Evolutionary conservation across 2,888 invertebrate species (phyloP).

Genomic region (Endotricha flammealis): DNA sequence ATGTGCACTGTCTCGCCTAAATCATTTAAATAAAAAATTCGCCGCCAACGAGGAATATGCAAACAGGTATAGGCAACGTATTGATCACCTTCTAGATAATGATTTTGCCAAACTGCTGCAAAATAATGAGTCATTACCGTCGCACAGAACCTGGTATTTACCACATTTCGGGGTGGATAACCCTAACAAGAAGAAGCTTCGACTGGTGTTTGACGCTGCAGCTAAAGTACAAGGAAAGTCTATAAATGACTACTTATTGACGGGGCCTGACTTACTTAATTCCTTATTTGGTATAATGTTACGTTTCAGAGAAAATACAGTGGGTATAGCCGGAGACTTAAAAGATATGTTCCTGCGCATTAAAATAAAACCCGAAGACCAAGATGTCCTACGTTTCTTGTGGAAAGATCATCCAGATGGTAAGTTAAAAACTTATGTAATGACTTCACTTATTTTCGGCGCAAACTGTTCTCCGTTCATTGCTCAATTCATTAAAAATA

Average conservation of each 20-base stretch:
- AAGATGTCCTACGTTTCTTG: slow-evolving; percentile 31
- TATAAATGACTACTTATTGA: slow-evolving; percentile 26
- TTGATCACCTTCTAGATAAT: slow-evolving; percentile 21
- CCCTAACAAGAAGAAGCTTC: slow-evolving; percentile 23
- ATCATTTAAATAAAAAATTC: slow-evolving; percentile 15
- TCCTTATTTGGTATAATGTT: slow-evolving; percentile 25
- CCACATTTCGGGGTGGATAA: slow-evolving; percentile 21
- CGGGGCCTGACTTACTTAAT: slow-evolving; percentile 28
- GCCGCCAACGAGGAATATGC: slow-evolving; percentile 6
- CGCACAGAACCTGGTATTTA: slow-evolving; percentile 13
- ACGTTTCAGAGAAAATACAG: slow-evolving; percentile 24
- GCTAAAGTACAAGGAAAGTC: slow-evolving; percentile 14
- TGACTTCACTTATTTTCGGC: too few species aligned
- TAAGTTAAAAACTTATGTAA: slow-evolving; percentile 14
- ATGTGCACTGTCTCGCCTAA: slow-evolving; percentile 10
- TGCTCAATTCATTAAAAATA: slow-evolving; percentile 23
- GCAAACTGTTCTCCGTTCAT: slow-evolving; percentile 20
- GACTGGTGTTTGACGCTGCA: slow-evolving; percentile 1
- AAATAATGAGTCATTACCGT: too few species aligned
- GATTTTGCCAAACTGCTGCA: slow-evolving; percentile 13
- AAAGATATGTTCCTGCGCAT: slow-evolving; percentile 29
- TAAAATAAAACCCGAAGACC: slow-evolving; percentile 25
- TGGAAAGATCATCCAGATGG: slow-evolving; percentile 21
- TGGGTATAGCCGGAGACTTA: slow-evolving; percentile 31
- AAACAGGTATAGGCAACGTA: slow-evolving; percentile 16